Evolutionary conservation across 2,113 vertebrate genomes (phyloP).

Genomic region (Cavia aperea): DNA sequence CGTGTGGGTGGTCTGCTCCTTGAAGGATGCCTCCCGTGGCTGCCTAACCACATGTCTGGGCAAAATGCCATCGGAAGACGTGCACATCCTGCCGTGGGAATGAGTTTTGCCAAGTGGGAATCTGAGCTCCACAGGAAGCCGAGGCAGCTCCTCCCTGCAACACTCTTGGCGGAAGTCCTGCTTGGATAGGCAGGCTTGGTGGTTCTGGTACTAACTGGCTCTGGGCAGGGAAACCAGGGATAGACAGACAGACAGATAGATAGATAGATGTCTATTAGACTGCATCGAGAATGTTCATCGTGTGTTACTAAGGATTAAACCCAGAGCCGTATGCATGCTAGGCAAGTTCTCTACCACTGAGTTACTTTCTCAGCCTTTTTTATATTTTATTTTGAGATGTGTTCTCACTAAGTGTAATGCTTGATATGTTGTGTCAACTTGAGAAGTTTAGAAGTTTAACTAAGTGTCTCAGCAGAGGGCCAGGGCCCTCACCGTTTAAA

Average conservation of each 20-base stretch:
- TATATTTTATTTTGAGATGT: neutral
- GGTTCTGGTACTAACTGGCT: neutral
- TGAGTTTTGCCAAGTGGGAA: neutral
- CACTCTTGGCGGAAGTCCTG: neutral
- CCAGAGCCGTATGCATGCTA: neutral
- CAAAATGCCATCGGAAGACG: constrained; percentile 15
- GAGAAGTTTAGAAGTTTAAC: neutral
- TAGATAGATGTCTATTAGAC: neutral
- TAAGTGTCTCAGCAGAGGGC: neutral
- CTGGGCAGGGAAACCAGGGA: neutral
- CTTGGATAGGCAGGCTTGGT: neutral
- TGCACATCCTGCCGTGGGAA: neutral
- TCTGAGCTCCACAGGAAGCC: neutral
- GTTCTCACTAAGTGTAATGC: neutral
- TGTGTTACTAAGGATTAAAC: neutral
- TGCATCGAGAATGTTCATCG: neutral
- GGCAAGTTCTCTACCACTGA: neutral
- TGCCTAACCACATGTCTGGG: constrained; percentile 22
- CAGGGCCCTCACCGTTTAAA: neutral
- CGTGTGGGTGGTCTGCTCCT: constrained; percentile 31
- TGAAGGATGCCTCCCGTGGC: neutral
- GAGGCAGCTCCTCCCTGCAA: neutral
- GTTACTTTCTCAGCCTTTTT: neutral
- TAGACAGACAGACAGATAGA: accelerated
- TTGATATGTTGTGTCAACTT: neutral